These are phyloP conservation scores for Pseudococcus longispinus DNA, from an alignment of 2,888 invertebrate genomes.

Conservation along the genomic window DNA sequence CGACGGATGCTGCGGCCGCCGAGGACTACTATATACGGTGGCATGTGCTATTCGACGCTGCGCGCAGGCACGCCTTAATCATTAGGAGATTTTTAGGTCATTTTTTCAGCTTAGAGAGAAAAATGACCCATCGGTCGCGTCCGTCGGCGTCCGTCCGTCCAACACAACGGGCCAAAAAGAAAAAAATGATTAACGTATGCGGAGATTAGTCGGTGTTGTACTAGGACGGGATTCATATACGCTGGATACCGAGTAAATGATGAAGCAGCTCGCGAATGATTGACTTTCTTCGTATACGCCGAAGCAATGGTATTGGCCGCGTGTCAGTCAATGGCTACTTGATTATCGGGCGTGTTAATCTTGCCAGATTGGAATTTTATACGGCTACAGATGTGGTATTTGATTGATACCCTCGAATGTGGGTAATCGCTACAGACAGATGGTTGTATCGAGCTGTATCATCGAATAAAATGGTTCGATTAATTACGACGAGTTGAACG, in stretches of 20 bases:
- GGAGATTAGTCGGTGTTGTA: not conserved
- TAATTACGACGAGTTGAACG: not conserved
- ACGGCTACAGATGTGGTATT: not conserved
- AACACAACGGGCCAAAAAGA: too few species aligned
- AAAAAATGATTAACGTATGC: conserved; percentile 21
- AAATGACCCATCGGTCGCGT: conserved; percentile 25
- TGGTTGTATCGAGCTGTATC: not conserved
- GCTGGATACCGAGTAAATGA: not conserved
- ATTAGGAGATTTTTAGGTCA: conserved; percentile 45
- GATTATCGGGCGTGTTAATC: not conserved
- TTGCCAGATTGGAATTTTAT: not conserved
- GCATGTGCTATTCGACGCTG: not conserved
- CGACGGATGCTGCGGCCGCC: not conserved
- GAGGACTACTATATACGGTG: not conserved
- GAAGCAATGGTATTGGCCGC: not conserved
- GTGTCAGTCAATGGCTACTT: conserved; percentile 13
- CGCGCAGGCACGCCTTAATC: conserved; percentile 14
- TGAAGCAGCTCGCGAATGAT: not conserved
- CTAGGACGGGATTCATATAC: not conserved
- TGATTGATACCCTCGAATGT: not conserved
- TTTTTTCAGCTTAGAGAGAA: conserved; percentile 16
- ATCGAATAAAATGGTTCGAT: not conserved
- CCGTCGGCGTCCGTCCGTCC: too few species aligned
- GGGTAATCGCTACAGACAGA: not conserved
- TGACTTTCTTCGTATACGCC: not conserved